Evolutionary conservation across 2,797 vertebrate species (phyloP).

Genomic region (Scyliorhinus canicula): DNA sequence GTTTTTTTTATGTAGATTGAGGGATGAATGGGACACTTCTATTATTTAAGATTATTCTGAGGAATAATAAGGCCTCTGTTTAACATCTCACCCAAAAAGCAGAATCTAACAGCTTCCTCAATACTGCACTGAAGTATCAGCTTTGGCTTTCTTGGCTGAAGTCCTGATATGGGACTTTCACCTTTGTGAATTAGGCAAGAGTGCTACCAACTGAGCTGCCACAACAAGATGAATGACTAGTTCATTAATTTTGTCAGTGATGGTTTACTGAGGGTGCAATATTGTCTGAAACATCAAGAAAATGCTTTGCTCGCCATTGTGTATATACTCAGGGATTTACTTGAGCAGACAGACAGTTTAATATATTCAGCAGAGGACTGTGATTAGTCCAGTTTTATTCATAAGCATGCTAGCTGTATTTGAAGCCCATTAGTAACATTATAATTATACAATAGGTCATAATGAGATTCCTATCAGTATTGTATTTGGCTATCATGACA

Average conservation of each 20-base stretch:
- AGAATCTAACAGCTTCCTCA: no score
- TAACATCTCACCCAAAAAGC: background rate
- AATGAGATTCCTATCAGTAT: background rate
- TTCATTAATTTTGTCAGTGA: background rate
- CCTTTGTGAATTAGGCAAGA: background rate
- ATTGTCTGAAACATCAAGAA: background rate
- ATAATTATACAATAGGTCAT: background rate
- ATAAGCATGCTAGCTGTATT: background rate
- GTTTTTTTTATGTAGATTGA: no score
- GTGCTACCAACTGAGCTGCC: background rate
- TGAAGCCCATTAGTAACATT: background rate
- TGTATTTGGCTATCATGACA: background rate
- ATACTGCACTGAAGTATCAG: background rate
- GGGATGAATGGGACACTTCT: no score
- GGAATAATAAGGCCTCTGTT: background rate
- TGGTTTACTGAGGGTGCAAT: background rate
- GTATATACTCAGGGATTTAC: background rate
- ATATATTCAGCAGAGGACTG: background rate
- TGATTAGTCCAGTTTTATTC: background rate
- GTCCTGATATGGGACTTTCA: background rate
- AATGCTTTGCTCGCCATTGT: background rate
- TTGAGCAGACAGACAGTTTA: background rate
- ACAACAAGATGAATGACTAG: background rate
- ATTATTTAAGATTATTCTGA: no score
- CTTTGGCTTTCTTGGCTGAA: background rate